Evolutionary conservation across 2,113 vertebrate genomes (phyloP).

Genomic region (Hydrolagus affinis): DNA sequence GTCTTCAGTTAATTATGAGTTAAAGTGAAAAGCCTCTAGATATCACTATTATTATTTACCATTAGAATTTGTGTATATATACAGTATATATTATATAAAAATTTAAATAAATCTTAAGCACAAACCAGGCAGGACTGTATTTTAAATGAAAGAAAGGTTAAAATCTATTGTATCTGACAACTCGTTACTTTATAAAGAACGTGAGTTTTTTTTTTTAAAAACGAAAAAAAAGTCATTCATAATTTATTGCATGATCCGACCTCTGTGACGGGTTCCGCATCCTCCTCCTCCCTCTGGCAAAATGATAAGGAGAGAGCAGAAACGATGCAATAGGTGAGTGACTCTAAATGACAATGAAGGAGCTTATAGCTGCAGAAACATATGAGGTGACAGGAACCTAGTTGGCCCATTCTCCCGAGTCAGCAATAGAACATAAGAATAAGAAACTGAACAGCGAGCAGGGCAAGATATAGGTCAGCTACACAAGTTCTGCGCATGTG

Average conservation of each 20-base stretch:
- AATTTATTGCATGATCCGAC: background rate
- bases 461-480: no score
- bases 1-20: background rate
- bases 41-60: background rate
- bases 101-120: slow-evolving; percentile 27
- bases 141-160: no score
- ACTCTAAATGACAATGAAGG: background rate
- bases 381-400: no score
- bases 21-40: no score
- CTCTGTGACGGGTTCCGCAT: slow-evolving; percentile 11
- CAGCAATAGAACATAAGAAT: no score
- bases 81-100: slow-evolving; percentile 12
- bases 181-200: no score
- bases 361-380: background rate
- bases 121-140: background rate
- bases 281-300: background rate
- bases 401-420: no score
- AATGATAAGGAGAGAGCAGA: background rate
- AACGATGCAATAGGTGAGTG: background rate
- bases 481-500: no score
- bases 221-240: no score
- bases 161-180: no score
- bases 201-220: no score
- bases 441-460: no score
- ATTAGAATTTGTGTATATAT: slow-evolving; percentile 32